Base-by-base conservation (phyloP, 2,888 invertebrate species). In the Drosophila meridionalis region DNA sequence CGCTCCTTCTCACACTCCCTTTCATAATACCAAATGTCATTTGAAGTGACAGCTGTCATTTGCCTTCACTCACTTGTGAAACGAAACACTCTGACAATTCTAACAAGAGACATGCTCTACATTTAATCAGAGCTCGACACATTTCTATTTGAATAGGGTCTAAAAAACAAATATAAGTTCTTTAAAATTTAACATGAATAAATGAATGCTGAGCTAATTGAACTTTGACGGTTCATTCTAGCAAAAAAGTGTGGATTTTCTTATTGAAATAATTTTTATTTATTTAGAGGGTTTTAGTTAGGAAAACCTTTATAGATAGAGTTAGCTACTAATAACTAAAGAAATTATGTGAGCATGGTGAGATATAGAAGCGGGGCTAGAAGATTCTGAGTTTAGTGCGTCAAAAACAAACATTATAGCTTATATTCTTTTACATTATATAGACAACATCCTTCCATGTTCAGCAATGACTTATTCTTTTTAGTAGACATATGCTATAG, bases 41-140 rank as follows among this genome's bases (percentile, higher is more conserved):
- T 58, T 73, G 36, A 58, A 74, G 52, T 71, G 85, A 80, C 89
- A 85, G 68, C 83, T 82, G 85, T 79, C 82, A 85, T 55, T 69
- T 63, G 50, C 65, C 65, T 65, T 64, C 64, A 43, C 48, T 63
- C 63, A 69, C 64, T 68, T 11, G 32, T 47, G 38, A 40, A 28
- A 34, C 40, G 30, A 62, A 63, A 60, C 60, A 32, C 57, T 66
- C 59, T 55, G 59, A 69, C 65, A 60, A 50, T 62, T 70, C 52
- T 45, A 52, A 64, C 62, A 56, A 30, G 40, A 69, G 78, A 14
- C 62, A 52, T 20, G 53, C 55, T 42, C 28, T 14, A 40, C 26
- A 63, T 6, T 38, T 26, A 38, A 62, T 38, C 20, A 60, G 14
- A 52, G 34, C 20, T 45, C 34, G 45, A 34, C 14, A 52, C 5